phyloP scores from a whole-genome alignment of 2,113 vertebrate genomes.

The Anhinga rufa region DNA sequence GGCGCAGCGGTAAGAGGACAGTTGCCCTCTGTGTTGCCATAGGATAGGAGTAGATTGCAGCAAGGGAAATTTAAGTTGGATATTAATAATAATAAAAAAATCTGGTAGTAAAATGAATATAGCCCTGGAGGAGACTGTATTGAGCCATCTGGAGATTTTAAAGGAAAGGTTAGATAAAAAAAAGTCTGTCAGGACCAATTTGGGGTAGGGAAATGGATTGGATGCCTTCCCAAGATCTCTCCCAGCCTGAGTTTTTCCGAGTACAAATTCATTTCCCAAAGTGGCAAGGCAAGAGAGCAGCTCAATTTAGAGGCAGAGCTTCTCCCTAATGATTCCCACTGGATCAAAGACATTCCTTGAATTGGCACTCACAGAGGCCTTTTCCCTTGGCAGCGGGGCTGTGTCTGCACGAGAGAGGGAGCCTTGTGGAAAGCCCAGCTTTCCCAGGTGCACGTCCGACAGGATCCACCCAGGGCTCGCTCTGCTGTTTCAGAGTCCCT shows the following conservation, averaged over 20 bases:
- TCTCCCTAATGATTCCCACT: not conserved
- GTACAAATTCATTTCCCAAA: constrained; percentile 56
- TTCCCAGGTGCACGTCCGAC: not conserved
- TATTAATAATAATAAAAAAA: not conserved
- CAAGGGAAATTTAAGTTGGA: not conserved
- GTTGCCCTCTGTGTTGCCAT: not conserved
- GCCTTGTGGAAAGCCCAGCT: not conserved
- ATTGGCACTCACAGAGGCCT: not conserved
- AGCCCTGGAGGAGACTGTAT: not conserved
- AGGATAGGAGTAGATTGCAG: not conserved
- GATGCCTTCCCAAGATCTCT: constrained; percentile 39
- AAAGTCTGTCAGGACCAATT: constrained; percentile 21
- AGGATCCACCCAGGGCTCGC: not conserved
- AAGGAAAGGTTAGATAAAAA: constrained; percentile 51
- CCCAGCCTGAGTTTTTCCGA: constrained; percentile 29
- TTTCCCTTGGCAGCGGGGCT: not conserved
- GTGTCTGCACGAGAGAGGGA: not conserved
- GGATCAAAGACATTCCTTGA: constrained; percentile 32
- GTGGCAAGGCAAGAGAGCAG: constrained; percentile 29
- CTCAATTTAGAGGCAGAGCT: constrained; percentile 26
- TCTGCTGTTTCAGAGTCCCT: not conserved
- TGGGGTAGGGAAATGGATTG: constrained; percentile 27
- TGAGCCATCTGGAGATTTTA: constrained; percentile 52
- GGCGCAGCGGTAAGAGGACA: not conserved
- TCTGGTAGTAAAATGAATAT: constrained; percentile 1